phyloP scores from a whole-genome alignment of 2,797 vertebrate genomes.

The Pseudotriccus pelzelni region DNA sequence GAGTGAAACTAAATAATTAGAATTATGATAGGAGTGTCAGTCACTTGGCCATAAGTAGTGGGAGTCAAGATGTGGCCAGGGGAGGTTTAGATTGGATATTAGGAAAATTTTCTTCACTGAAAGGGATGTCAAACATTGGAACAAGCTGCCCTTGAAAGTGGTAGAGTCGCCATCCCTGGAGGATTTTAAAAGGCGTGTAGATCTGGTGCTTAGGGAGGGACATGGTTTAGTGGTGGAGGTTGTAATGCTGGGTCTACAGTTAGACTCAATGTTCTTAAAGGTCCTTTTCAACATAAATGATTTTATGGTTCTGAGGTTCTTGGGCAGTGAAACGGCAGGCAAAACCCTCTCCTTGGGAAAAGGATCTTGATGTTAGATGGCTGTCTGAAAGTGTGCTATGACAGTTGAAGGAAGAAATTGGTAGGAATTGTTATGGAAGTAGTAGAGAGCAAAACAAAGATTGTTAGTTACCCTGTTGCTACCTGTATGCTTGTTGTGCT shows the following conservation, averaged over 20 bases:
- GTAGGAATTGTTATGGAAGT: neutral
- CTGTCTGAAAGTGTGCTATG: neutral
- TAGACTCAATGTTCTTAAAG: neutral
- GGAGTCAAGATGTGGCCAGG: neutral
- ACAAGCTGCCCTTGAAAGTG: neutral
- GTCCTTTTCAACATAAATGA: neutral
- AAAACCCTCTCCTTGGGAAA: neutral
- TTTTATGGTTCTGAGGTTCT: neutral
- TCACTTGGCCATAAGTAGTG: fast-evolving
- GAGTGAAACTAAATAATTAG: neutral
- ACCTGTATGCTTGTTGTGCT: neutral
- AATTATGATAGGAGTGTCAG: neutral
- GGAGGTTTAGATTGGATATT: neutral
- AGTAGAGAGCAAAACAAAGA: neutral
- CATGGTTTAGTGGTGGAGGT: neutral
- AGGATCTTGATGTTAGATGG: neutral
- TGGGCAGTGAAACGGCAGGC: neutral
- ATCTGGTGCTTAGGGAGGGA: neutral
- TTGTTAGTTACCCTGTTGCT: neutral
- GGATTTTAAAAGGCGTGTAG: neutral
- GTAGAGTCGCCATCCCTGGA: neutral
- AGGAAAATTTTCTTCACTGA: neutral
- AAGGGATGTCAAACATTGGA: neutral
- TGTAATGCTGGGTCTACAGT: neutral
- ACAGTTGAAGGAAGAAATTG: neutral